phyloP scores from a whole-genome alignment of 2,113 vertebrate genomes.

The Trematomus loennbergii region DNA sequence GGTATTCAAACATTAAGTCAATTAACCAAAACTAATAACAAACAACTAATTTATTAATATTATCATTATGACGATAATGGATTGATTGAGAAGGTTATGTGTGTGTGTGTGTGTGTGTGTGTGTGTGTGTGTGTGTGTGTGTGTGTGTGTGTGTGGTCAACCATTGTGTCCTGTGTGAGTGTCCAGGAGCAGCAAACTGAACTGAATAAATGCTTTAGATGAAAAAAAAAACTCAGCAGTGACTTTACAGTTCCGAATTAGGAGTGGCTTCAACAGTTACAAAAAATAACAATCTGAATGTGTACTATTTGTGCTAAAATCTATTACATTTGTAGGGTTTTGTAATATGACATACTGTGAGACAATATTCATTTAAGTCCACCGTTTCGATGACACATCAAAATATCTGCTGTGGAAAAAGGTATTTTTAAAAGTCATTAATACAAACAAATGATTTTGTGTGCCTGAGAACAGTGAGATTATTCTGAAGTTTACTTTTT shows the following conservation, averaged over 20 bases:
- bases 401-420: neutral
- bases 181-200: neutral
- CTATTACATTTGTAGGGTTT: neutral
- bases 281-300: neutral
- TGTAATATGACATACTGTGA: neutral
- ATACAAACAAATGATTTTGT: neutral
- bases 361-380: neutral
- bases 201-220: neutral
- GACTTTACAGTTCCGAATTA: neutral
- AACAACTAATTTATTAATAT: neutral
- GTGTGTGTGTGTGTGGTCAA: neutral
- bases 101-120: neutral
- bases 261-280: neutral
- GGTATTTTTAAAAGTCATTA: neutral
- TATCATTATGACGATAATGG: neutral
- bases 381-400: neutral
- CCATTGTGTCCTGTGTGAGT: neutral
- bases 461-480: neutral
- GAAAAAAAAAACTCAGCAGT: too few species aligned
- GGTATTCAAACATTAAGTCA: neutral
- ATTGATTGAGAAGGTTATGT: neutral
- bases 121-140: too few species aligned
- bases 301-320: neutral
- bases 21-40: neutral
- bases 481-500: too few species aligned